Evolutionary conservation across 2,113 vertebrate species (phyloP).

Genomic region (Osmerus eperlanus): DNA sequence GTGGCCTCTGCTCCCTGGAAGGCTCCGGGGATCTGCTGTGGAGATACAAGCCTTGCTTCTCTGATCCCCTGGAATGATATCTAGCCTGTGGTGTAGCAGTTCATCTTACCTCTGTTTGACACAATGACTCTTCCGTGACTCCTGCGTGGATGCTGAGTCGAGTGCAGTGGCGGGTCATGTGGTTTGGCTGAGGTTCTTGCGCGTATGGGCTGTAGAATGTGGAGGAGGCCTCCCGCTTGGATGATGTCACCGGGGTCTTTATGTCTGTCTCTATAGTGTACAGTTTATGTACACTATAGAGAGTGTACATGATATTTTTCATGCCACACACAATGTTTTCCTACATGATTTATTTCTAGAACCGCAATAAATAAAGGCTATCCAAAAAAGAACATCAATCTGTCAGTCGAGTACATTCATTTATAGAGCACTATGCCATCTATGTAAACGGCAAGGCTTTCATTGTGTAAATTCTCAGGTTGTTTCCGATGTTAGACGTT

Average conservation of each 20-base stretch:
- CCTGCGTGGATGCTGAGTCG: not conserved
- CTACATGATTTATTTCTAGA: no score
- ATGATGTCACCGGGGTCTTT: not conserved
- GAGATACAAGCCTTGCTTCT: conserved; percentile 47
- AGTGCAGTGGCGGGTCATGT: not conserved
- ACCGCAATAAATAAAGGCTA: no score
- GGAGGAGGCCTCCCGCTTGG: not conserved
- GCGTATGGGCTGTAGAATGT: not conserved
- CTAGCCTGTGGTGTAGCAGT: conserved; percentile 42
- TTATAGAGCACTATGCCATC: no score
- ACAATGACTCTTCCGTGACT: conserved; percentile 52
- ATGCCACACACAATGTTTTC: no score
- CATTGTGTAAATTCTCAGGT: no score
- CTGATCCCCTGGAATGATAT: conserved; percentile 49
- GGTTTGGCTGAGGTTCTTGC: not conserved
- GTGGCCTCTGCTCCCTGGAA: conserved; percentile 33
- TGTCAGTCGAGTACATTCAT: no score
- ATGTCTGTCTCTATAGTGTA: no score
- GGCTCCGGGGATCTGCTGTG: conserved; percentile 27
- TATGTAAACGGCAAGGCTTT: no score
- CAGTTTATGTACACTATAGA: no score
- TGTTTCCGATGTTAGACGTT: no score
- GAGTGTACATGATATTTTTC: no score
- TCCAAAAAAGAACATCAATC: no score
- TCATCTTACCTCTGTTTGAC: conserved; percentile 54